Base-by-base conservation (phyloP, 2,888 invertebrate species). In the Vesta saturnalis region DNA sequence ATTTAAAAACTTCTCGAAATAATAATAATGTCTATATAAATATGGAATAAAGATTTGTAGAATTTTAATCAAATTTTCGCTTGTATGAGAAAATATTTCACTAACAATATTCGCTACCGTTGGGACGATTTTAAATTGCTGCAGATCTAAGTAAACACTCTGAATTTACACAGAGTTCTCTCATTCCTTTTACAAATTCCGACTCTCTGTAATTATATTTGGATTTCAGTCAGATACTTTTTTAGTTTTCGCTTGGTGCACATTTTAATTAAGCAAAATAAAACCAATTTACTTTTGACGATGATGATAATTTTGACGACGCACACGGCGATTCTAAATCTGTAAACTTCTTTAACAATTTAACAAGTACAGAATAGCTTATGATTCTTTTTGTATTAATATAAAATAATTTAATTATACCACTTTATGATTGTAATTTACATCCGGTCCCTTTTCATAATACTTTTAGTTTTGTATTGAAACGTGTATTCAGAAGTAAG, bases 211-310 rank as follows among this genome's bases (percentile, higher is more conserved):
- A 72, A 72, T 72, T 72, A 67, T 72, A 72, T 72, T 72, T 70
- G 72, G 70, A 72, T 72, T 72, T 70, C 70, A 72, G 76, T 69
- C 75, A 73, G 76, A 77, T 79, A 77, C 78, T 79, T 77, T 78
- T 78, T 77, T 76, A 75, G 77, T 78, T 76, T 78, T 77, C 77
- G 78, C 77, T 77, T 75, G 75, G 75, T 76, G 77, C 72, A 76
- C 77, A 77, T 77, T 78, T 77, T 76, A 77, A 77, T 78, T 78
- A 78, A 70, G 69, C 68, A 65, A 72, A 70, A 72, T 73, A 71
- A 71, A 72, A 65, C 58, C 62, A 69, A 49, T 57, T 65, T 65
- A 52, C 43, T 60, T 66, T 60, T 60, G 60, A 68, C 60, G 60
- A 46, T 19, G n/a, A n/a, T n/a, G n/a, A n/a, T n/a, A n/a, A n/a